Evolutionary conservation across 2,113 vertebrate genomes (phyloP), one percentile per base, ranked within the genome.

Genomic region (Amphiprion ocellaris): DNA sequence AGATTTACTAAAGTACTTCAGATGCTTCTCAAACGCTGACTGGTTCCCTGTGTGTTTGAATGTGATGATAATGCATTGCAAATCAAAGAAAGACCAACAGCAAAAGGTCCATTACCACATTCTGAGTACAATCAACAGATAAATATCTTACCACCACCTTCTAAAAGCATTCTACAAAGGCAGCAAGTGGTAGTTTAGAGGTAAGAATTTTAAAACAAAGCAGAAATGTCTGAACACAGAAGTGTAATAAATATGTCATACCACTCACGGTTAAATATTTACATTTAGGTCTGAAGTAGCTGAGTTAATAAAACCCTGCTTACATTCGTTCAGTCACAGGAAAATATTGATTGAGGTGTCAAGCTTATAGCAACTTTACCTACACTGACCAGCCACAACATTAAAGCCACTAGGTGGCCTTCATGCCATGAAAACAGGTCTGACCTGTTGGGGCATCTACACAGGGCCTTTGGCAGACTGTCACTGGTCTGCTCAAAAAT

Each of bases 91-190:
- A 84, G 59, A 47, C 54, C 69, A 77, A 53, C 11, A 55, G 24
- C 23, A 24, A 55, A 44, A 47, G 39, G 41, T 76, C 62, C 61
- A 63, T 60, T 12, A 58, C 6, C 65, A 64, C 64, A 53, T 63
- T 50, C 44, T 54, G 16, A 65, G 28, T 39, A 64, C n/a, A 63
- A 37, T 33, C 4, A 0, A 58, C 46, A 55, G 5, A 67, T 9
- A 23, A 2, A 63, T 26, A 59, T 47, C 59, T 67, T 1, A 53
- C 28, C 14, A 17, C 47, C 24, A 4, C n/a, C 41, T 82, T 53
- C 46, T 6, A 78, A 60, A 64, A 58, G 26, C 56, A 79, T 69
- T 62, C 16, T 80, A 30, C 50, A 74, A 89, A 86, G 87, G 81
- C 87, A 83, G 65, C 64, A 46, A 19, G 59, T 68, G 77, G 65